These are phyloP conservation scores for Amazona ochrocephala DNA, from an alignment of 2,797 vertebrate species.

Conservation along the genomic window DNA sequence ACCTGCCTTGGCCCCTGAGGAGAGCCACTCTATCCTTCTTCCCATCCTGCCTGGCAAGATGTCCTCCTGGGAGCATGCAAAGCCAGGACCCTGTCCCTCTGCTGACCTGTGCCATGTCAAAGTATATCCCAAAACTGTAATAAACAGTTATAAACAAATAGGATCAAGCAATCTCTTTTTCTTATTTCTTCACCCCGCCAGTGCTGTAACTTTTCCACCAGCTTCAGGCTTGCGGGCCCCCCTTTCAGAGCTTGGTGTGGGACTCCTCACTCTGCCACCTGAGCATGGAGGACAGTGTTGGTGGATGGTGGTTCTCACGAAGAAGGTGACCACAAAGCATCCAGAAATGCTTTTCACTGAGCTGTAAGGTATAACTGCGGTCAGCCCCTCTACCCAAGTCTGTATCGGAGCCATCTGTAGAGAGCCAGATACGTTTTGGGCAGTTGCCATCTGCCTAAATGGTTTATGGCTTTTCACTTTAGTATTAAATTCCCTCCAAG, in stretches of 20 bases:
- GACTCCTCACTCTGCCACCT: background rate
- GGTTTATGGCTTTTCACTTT: slow-evolving; percentile 20
- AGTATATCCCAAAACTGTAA: background rate
- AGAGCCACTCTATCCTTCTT: background rate
- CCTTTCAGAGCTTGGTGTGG: background rate
- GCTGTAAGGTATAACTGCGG: background rate
- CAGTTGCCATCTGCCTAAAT: background rate
- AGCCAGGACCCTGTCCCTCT: background rate
- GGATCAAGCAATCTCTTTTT: background rate
- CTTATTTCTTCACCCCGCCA: background rate
- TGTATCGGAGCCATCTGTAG: background rate
- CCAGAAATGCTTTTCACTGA: background rate
- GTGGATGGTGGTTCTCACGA: background rate
- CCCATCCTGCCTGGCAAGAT: background rate
- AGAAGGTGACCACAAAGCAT: background rate
- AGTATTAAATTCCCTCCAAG: slow-evolving; percentile 1
- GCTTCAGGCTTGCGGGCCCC: background rate
- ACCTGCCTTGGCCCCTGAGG: background rate
- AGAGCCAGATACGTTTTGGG: background rate
- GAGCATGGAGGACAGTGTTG: rapidly evolving
- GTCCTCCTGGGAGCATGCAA: background rate
- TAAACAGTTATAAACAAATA: background rate
- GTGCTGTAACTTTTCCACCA: background rate
- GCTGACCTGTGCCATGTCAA: background rate
- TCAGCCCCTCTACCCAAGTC: background rate